Base-by-base conservation (phyloP, 1,140 invertebrate genomes). In the Nixonia krombeini region DNA sequence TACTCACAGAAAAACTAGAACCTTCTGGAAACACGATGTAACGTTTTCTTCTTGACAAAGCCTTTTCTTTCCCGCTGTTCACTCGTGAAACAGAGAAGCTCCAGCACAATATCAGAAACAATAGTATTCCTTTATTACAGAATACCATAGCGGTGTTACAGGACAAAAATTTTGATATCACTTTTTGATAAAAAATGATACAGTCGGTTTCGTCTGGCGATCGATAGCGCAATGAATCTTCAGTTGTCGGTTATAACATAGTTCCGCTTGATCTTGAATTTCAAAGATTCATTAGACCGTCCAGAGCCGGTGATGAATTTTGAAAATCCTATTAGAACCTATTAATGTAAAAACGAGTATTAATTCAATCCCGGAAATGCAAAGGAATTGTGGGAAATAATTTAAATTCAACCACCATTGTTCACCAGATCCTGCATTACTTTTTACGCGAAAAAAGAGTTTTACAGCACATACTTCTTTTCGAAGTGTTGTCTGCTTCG, bases 11-110 rank as follows among this genome's bases (percentile, higher is more conserved):
- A 81, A 91, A 90, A 77, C 88, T 90, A 4, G 90, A 89, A 41
- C 92, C 92, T 84, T 92, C 91, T 1, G 92, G 91, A 82, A 93
- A 94, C 57, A 92, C 86, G 35, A 94, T 85, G 84, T 93, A 93
- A 57, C 92, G 86, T 73, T 89, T 91, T 67, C 86, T 87, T 52
- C 92, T 86, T 0, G 89, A 69, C 21, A 81, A 56, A 1, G 38
- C 17, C 28, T 25, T 38, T 23, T 63, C 62, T 33, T 21, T 28
- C 15, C 38, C 10, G 12, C 62, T 52, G 10, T 75, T 52, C 4
- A 72, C 67, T 7, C 58, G 44, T 37, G 25, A 37, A 8, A 59
- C 37, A 29, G 63, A 52, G 16, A 65, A 57, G 42, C 47, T 63
- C 10, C 41, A 12, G 7, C 29, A 59, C 1, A 69, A 31, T 40